Evolutionary conservation across 1,140 invertebrate species (phyloP).

Genomic region (Trachymyrmex septentrionalis): DNA sequence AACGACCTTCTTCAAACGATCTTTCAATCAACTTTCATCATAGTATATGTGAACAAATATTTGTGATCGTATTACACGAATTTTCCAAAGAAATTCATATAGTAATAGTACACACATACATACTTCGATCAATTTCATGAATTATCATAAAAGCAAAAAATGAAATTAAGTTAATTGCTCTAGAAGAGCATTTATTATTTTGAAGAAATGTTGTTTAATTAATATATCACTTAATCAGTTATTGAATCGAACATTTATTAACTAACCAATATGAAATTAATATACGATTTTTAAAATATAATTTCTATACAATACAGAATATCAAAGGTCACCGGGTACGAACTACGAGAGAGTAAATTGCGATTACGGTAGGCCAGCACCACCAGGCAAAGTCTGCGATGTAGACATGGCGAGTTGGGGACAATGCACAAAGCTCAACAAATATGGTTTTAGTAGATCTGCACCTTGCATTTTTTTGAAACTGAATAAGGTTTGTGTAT

Average conservation of each 20-base stretch:
- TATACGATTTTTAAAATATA: background rate
- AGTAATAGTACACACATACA: too few species aligned
- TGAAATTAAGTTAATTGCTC: background rate
- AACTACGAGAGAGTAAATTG: conserved; percentile 83
- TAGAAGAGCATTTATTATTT: background rate
- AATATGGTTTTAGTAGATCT: conserved; percentile 88
- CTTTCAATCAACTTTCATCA: too few species aligned
- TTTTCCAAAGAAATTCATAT: too few species aligned
- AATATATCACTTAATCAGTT: background rate
- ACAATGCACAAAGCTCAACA: conserved; percentile 86
- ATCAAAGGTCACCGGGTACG: conserved; percentile 81
- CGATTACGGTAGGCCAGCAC: conserved; percentile 84
- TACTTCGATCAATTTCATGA: too few species aligned
- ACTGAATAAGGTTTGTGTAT: conserved; percentile 88
- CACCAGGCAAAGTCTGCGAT: conserved; percentile 87
- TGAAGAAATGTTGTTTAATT: background rate
- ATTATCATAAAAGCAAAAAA: background rate
- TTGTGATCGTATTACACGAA: too few species aligned
- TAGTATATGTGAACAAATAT: too few species aligned
- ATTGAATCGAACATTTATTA: background rate
- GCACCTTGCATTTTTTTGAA: conserved; percentile 90
- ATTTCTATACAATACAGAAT: conserved; percentile 81
- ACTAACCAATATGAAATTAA: background rate
- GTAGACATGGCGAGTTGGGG: conserved; percentile 86
- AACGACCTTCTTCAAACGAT: too few species aligned